Evolutionary conservation across 2,113 vertebrate genomes (phyloP).

Genomic region (Neodon shergylaensis): DNA sequence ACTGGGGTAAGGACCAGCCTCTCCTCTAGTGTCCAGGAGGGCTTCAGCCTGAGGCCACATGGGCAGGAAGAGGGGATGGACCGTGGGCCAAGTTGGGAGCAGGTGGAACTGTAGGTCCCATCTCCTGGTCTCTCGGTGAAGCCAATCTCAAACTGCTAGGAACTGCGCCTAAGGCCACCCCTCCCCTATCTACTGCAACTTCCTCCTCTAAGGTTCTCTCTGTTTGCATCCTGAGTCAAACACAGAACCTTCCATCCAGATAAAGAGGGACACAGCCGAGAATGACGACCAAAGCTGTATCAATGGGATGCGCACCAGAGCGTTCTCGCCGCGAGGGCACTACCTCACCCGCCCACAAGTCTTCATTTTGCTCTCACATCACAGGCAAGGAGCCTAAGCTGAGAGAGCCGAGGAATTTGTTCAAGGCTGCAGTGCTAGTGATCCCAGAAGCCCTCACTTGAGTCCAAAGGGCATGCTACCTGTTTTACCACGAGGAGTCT

Average conservation of each 20-base stretch:
- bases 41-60: background rate
- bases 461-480: background rate
- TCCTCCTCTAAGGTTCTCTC: background rate
- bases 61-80: background rate
- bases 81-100: fast-evolving
- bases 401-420: background rate
- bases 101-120: background rate
- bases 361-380: background rate
- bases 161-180: background rate
- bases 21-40: background rate
- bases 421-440: background rate
- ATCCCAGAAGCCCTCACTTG: background rate
- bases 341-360: background rate
- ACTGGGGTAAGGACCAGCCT: background rate
- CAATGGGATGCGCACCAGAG: fast-evolving
- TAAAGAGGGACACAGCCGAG: background rate
- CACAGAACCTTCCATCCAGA: background rate
- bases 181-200: background rate
- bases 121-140: background rate
- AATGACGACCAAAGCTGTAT: background rate
- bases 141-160: background rate
- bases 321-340: background rate
- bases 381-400: background rate
- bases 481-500: background rate
- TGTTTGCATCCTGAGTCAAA: background rate